Evolutionary conservation across 2,113 vertebrate species (phyloP), one percentile per base, ranked within the genome.

Genomic region (Scalopus aquaticus): DNA sequence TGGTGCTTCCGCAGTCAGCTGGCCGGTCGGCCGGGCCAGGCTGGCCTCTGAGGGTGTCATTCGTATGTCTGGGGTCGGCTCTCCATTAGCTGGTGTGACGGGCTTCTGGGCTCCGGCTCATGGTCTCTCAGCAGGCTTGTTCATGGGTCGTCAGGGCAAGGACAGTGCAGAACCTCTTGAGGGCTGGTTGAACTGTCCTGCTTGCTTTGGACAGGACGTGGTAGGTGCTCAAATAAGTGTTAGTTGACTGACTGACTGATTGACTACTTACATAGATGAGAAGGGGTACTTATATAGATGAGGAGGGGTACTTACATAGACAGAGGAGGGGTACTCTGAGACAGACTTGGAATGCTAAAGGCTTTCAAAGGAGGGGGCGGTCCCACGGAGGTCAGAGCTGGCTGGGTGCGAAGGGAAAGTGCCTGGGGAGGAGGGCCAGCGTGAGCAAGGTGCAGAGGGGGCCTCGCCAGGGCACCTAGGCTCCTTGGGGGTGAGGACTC

Each of bases 351-450:
- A 28, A 32, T 0, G 9, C 65, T 26, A 4, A 32, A 8, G 39
- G 20, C 9, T 80, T 39, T 42, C 69, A 30, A 44, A 39, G 42
- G 54, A 30, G n/a, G 32, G 24, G 9, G 54, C 24, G 70, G 54
- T n/a, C n/a, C 19, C 5, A 51, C 12, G 19, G 51, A 20, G 3
- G 51, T 54, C 16, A 17, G 15, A 56, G 54, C 54, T 56, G 19
- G 49, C 62, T n/a, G n/a, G 51, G 3, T 26, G 78, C 12, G n/a
- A 1, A 24, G 49, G 70, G 19, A 20, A 35, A 70, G 28, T 30
- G 70, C 26, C 0, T 0, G 1, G 49, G 58, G n/a, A 32, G 30
- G 42, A 49, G n/a, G 6, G 15, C 37, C 13, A 0, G 46, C 0
- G 2, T 2, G 37, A 28, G 49, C 8, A 4, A 42, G 88, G 46